Evolutionary conservation across 2,797 vertebrate species (phyloP), one percentile per base, ranked within the genome.

Genomic region (Diplodus puntazzo): DNA sequence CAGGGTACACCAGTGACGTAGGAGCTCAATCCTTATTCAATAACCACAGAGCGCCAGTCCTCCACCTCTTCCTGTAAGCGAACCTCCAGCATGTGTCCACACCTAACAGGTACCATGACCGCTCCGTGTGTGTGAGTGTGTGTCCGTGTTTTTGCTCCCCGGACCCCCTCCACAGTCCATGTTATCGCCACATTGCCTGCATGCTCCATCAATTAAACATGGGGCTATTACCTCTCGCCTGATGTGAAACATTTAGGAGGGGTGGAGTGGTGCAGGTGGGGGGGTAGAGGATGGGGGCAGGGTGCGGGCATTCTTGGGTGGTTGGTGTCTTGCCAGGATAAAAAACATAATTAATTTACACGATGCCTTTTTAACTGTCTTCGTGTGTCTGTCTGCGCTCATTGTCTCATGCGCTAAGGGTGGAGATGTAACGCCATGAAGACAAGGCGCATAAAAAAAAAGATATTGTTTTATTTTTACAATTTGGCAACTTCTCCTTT

Each of bases 311-410:
- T 75, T 81, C 71, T 69, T 69, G 59, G 50, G 14, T 69, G 75
- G 83, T 42, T 89, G 77, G 76, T 87, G 73, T 89, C 82, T 87
- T 92, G 87, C 84, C 84, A 89, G 85, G 75, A 90, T 82, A 81
- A 88, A 83, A 79, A 75, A 72, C 82, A 94, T 94, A 63, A 92
- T 92, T 93, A 86, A 93, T 94, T 92, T 80, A 95, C 63, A 34
- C 17, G 53, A 72, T 82, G 77, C 53, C 83, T 88, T 90, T 90
- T 87, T 85, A 84, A 77, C 79, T 84, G 84, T 89, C 75, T 88
- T 75, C 20, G 55, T 39, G 66, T 69, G 66, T 71, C 61, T 76
- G 68, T 80, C 62, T 74, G 59, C 12, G 5, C 42, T 82, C 82
- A 90, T 87, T 76, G 81, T 94, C 83, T 93, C 86, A 75, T 85